Conservation (phyloP, 2,797 vertebrate species). For the Acipenser ruthenus region DNA sequence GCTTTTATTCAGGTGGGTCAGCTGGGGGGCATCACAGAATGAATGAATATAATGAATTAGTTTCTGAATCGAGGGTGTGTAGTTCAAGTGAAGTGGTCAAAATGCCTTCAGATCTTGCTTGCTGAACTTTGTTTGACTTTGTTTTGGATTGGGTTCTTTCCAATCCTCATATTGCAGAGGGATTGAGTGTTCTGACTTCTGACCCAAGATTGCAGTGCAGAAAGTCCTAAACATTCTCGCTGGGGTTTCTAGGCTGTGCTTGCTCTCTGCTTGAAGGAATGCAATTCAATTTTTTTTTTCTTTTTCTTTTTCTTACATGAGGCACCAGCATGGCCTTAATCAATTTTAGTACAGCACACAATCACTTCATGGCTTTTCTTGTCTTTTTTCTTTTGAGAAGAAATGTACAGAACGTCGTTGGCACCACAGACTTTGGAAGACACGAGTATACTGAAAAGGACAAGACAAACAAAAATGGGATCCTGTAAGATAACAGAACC, state of each 20-base stretch:
- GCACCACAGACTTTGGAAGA: slow-evolving; percentile 26
- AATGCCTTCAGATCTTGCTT: slow-evolving; percentile 17
- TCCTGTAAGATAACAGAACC: too few species aligned
- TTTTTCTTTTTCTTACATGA: slow-evolving; percentile 12
- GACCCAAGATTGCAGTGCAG: slow-evolving; percentile 16
- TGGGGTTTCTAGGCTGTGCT: slow-evolving; percentile 15
- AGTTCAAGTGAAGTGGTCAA: not conserved
- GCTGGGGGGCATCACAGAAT: too few species aligned
- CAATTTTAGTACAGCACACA: slow-evolving; percentile 36
- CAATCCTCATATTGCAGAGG: slow-evolving; percentile 19
- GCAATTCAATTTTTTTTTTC: slow-evolving; percentile 30
- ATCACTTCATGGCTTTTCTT: slow-evolving; percentile 36
- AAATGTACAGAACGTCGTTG: slow-evolving; percentile 39
- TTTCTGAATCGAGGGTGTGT: not conserved
- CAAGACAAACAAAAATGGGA: too few species aligned
- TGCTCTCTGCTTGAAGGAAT: slow-evolving; percentile 13
- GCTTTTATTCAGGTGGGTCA: too few species aligned
- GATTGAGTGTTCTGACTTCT: slow-evolving; percentile 23
- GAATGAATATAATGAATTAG: too few species aligned
- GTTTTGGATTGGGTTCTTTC: slow-evolving; percentile 27
- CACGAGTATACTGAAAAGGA: too few species aligned
- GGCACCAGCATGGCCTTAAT: slow-evolving; percentile 38
- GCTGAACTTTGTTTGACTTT: slow-evolving; percentile 16
- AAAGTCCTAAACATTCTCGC: slow-evolving; percentile 22
- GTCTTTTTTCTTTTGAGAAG: slow-evolving; percentile 34